Evolutionary conservation across 1,140 invertebrate species (phyloP).

Genomic region (Cardiocondyla obscurior): DNA sequence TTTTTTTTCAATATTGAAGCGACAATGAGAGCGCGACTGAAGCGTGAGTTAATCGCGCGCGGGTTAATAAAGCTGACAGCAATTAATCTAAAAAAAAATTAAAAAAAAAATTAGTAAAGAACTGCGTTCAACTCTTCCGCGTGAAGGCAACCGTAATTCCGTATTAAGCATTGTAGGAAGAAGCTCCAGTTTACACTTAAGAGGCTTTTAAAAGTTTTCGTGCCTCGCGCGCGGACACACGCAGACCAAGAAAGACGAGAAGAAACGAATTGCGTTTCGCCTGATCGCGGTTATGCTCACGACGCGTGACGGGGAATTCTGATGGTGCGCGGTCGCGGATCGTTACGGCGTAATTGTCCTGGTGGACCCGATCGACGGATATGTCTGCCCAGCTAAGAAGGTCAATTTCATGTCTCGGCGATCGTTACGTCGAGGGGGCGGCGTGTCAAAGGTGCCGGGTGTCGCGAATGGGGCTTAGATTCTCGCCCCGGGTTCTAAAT

Average conservation of each 20-base stretch:
- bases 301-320: constrained; percentile 74
- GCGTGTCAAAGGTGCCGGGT: constrained; percentile 46
- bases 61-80: neutral
- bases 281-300: constrained; percentile 65
- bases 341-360: constrained; percentile 73
- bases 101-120: no score
- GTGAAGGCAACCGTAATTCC: neutral
- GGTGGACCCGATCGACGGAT: constrained; percentile 63
- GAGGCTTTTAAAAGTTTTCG: constrained; percentile 35
- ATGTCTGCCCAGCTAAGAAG: constrained; percentile 63
- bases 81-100: constrained; percentile 6
- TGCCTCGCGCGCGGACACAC: neutral
- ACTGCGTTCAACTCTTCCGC: neutral
- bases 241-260: constrained; percentile 30
- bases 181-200: constrained; percentile 16
- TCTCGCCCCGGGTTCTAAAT: no score
- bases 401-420: constrained; percentile 67
- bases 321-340: constrained; percentile 70
- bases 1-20: neutral
- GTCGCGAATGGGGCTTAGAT: no score
- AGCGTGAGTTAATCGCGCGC: neutral
- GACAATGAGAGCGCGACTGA: neutral
- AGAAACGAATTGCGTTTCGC: constrained; percentile 60
- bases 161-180: constrained; percentile 21
- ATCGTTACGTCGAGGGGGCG: constrained; percentile 57